phyloP scores from a whole-genome alignment of 2,888 invertebrate species.

The Dilophus febrilis region DNA sequence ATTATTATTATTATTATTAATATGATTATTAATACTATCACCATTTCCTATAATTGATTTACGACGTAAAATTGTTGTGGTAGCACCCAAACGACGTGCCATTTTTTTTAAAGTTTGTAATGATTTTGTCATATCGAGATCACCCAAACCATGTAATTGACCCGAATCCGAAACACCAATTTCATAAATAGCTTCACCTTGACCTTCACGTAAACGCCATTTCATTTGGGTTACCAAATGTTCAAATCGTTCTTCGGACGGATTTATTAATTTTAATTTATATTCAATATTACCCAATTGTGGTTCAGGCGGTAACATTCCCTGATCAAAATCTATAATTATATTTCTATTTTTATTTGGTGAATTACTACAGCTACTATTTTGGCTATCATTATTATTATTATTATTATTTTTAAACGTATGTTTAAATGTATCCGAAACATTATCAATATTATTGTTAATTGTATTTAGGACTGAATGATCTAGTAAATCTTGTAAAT shows the following conservation, averaged over 20 bases:
- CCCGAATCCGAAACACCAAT: conserved; percentile 90
- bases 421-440: conserved; percentile 13
- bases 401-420: conserved; percentile 5
- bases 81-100: conserved; percentile 76
- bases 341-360: conserved; percentile 8
- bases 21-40: too few species aligned
- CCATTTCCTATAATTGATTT: conserved; percentile 33
- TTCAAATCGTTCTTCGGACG: conserved; percentile 79
- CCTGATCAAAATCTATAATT: conserved; percentile 35
- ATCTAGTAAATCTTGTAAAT: too few species aligned
- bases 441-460: conserved; percentile 15
- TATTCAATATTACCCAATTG: conserved; percentile 93
- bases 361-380: conserved; percentile 9
- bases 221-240: conserved; percentile 98
- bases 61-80: conserved; percentile 55
- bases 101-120: conserved; percentile 71
- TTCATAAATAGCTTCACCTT: conserved; percentile 95
- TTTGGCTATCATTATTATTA: conserved; percentile 6
- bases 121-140: conserved; percentile 72
- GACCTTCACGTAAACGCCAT: conserved; percentile 91
- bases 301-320: conserved; percentile 77
- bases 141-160: conserved; percentile 64
- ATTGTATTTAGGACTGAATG: too few species aligned
- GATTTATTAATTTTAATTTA: conserved; percentile 84
- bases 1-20: too few species aligned